Base-by-base conservation (phyloP, 1,140 invertebrate genomes). In the Spodoptera frugiperda region DNA sequence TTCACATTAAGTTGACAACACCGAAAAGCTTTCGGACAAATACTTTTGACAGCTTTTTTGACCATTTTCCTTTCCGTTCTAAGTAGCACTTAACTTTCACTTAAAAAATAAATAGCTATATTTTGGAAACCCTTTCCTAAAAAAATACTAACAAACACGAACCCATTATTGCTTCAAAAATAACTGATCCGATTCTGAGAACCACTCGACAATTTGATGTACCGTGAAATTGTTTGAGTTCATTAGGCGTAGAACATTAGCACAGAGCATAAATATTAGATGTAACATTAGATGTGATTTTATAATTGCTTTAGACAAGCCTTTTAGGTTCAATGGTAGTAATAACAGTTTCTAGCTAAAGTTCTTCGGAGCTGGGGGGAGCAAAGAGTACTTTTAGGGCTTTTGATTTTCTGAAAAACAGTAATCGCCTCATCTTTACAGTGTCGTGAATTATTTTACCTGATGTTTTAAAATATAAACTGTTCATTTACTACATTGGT, bases 71-170 rank as follows among this genome's bases (percentile, higher is more conserved):
- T 55, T 21, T 25, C 19, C 19, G 49, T 25, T 39, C 48, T 67
- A 49, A 63, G 59, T 19, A 63, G 30, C 59, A 63, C 59, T 63
- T 63, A 63, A 63, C 33, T 44, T 63, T 11, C 33, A 63, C 59
- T 63, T 10, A 67, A 67, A 25, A 39, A 39, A 67, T n/a, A n/a
- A n/a, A n/a, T n/a, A n/a, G n/a, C n/a, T n/a, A 67, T 14, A 25
- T 25, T 67, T 67, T 21, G 4, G 6, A n/a, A 67, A 48, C 63
- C 63, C 44, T 49, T 48, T 67, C n/a, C 33, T 6, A 25, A 67
- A 9, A 48, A 25, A 49, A 67, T 19, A 25, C 63, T 25, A 33
- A 48, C 39, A 67, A 53, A 67, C 63, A 67, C 25, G 25, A 1
- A 65, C 44, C 19, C 63, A 49, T 49, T 67, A 67, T 48, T 67